Base-by-base conservation (phyloP, 1,140 invertebrate species). In the Papilio dardanus region DNA sequence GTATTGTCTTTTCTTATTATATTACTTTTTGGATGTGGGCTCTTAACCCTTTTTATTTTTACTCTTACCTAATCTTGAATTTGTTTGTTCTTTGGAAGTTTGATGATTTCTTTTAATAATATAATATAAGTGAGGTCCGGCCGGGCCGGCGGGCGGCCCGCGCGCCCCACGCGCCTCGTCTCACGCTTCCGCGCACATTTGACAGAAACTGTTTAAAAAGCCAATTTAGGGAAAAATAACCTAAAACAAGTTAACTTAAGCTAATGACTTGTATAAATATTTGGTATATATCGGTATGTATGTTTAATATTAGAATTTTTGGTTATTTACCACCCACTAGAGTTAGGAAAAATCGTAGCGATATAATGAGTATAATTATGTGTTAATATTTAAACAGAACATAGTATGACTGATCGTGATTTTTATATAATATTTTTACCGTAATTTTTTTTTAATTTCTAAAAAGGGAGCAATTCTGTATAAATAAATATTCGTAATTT, bases 301-400 rank as follows among this genome's bases (percentile, higher is more conserved):
- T 93, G 90, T 86, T 93, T 93, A 93, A 93, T 92, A 88, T 93
- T 93, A 93, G 89, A 91, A 81, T 93, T 93, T n/a, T 93, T 91
- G 90, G 89, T 93, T 93, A 89, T 92, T 89, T 91, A 91, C 86
- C 89, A 89, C 87, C 88, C 89, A 91, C 88, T 92, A 92, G 90
- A 90, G 80, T 93, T 93, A 93, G 91, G 91, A 84, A 90, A 37
- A 89, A 91, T 82, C 85, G 87, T 92, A 93, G 91, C 82, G 78
- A 88, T 90, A 81, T 92, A 91, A 90, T 93, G 82, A 73, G 31
- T 89, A 89, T 93, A 90, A 89, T 91, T 90, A 92, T 93, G 85
- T 88, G 89, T 91, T 92, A 91, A 92, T 92, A 90, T 91, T 91
- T 88, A 91, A 73, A 91, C 89, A 88, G 88, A 88, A 88, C 87